phyloP scores from a whole-genome alignment of 2,113 vertebrate genomes.

The Andinoacara biseriatus region DNA sequence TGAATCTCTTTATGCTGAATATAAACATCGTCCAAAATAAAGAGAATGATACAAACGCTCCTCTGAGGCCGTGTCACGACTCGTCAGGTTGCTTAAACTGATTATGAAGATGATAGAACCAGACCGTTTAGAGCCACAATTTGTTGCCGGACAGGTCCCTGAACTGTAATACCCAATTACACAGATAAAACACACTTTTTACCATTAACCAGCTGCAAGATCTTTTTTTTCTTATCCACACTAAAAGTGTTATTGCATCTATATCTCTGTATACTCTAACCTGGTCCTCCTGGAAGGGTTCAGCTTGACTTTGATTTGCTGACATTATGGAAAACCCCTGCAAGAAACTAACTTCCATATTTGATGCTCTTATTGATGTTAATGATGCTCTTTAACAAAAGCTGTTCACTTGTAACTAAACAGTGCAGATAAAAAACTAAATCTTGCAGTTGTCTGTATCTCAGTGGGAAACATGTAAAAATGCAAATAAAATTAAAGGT shows the following conservation, averaged over 20 bases:
- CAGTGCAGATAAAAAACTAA: neutral
- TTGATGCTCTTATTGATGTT: too few species aligned
- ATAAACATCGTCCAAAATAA: neutral
- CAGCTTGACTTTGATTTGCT: neutral
- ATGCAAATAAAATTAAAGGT: neutral
- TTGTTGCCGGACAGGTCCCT: neutral
- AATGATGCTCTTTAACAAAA: neutral
- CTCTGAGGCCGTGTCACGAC: neutral
- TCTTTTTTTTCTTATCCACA: neutral
- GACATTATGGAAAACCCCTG: too few species aligned
- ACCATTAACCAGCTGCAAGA: neutral
- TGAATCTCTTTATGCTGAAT: neutral
- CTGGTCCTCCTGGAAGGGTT: neutral
- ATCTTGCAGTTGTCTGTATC: neutral
- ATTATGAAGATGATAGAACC: neutral
- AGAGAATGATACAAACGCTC: neutral
- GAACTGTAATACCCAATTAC: neutral
- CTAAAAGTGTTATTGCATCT: rapidly evolving
- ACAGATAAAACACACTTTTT: neutral
- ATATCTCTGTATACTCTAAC: rapidly evolving
- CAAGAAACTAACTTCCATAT: too few species aligned
- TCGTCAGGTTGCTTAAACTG: neutral
- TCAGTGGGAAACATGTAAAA: neutral
- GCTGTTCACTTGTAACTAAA: neutral
- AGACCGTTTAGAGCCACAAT: neutral